These are phyloP conservation scores for Armadillidium nasatum DNA, from an alignment of 1,140 invertebrate genomes.

Conservation along the genomic window DNA sequence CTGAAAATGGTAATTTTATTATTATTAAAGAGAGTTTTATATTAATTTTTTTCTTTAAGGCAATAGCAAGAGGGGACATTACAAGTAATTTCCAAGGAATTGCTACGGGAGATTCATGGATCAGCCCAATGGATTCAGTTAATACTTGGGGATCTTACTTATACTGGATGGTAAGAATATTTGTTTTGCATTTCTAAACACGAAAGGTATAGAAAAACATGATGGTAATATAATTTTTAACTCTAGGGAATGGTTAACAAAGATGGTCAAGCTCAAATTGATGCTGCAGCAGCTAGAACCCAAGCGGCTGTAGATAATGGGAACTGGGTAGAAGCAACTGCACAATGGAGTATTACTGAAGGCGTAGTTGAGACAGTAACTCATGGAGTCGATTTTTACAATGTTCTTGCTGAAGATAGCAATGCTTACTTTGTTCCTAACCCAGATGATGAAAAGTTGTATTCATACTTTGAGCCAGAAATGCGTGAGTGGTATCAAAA, in stretches of 20 bases:
- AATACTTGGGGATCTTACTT: slow-evolving; percentile 73
- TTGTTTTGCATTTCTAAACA: background rate
- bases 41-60: slow-evolving; percentile 51
- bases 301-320: slow-evolving; percentile 49
- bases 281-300: slow-evolving; percentile 47
- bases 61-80: slow-evolving; percentile 51
- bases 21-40: slow-evolving; percentile 43
- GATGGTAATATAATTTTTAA: background rate
- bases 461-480: slow-evolving; percentile 35
- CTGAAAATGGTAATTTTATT: background rate
- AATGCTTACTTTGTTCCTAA: background rate
- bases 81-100: slow-evolving; percentile 69
- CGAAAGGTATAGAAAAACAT: background rate
- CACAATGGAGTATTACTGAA: slow-evolving; percentile 62
- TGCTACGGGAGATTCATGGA: slow-evolving; percentile 78
- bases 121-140: slow-evolving; percentile 73
- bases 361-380: slow-evolving; percentile 55
- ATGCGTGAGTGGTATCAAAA: slow-evolving; percentile 32
- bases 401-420: slow-evolving; percentile 58
- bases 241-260: slow-evolving; percentile 55
- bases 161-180: slow-evolving; percentile 58
- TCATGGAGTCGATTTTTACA: slow-evolving; percentile 70
- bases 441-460: background rate
- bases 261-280: slow-evolving; percentile 49
- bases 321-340: slow-evolving; percentile 59